A percentile compares a stretch with the other conserved stretches of the same genome.
Evolutionary conservation across 2,888 invertebrate genomes (phyloP).

Genomic region (Halocaridina rubra): DNA sequence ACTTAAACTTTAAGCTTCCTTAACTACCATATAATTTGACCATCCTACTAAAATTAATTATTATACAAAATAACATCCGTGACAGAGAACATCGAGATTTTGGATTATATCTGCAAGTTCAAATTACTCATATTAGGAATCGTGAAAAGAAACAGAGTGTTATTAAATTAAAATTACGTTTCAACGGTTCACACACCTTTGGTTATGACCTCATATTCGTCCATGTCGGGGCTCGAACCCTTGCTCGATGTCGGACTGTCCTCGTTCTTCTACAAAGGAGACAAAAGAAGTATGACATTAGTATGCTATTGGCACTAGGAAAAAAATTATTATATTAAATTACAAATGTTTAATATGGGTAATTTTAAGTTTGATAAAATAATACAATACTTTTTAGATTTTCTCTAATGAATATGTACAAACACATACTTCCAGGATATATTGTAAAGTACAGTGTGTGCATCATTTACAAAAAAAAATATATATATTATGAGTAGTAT

Average conservation of each 20-base stretch:
- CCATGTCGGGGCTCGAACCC: constrained; percentile 61
- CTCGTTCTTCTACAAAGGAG: constrained; percentile 15
- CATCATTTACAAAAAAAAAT: too few relatives aligned
- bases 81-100: not conserved
- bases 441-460: too few relatives aligned
- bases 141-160: not conserved
- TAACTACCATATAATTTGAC: not conserved
- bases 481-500: too few relatives aligned
- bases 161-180: not conserved
- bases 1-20: not conserved
- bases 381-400: too few relatives aligned
- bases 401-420: too few relatives aligned
- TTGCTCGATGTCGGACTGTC: constrained; percentile 54
- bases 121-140: too few relatives aligned
- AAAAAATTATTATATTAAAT: too few relatives aligned
- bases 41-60: not conserved
- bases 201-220: constrained; percentile 58
- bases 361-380: too few relatives aligned
- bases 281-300: too few relatives aligned
- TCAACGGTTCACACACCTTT: constrained; percentile 37
- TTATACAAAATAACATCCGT: not conserved
- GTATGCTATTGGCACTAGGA: too few relatives aligned
- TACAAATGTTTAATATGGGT: too few relatives aligned
- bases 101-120: not conserved
- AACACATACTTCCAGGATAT: too few relatives aligned